Conservation (phyloP, 2,113 vertebrate genomes). For the Sinocyclocheilus rhinocerous region DNA sequence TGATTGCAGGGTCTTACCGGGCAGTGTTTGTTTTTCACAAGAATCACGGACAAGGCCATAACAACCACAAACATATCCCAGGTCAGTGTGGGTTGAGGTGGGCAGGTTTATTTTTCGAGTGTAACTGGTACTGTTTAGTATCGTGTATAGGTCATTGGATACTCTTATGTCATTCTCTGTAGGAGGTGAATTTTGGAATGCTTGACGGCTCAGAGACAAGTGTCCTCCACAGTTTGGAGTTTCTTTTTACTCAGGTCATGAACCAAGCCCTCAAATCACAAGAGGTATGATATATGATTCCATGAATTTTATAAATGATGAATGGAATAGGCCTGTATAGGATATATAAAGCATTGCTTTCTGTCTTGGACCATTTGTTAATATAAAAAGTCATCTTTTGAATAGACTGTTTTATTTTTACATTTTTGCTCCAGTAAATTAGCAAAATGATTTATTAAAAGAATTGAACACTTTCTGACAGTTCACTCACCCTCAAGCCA, state of each 20-base stretch:
- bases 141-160: neutral
- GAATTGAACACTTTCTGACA: too few species aligned
- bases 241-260: conserved; percentile 76
- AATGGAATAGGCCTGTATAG: neutral
- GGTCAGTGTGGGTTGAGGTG: conserved; percentile 67
- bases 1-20: conserved; percentile 74
- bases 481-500: too few species aligned
- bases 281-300: conserved; percentile 71
- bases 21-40: conserved; percentile 81
- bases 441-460: too few species aligned
- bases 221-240: conserved; percentile 76
- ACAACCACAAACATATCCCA: conserved; percentile 77
- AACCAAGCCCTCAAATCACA: conserved; percentile 78
- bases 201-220: conserved; percentile 73
- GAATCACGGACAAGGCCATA: conserved; percentile 74
- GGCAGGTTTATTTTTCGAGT: neutral
- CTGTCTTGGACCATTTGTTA: neutral
- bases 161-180: neutral
- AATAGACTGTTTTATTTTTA: neutral
- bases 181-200: conserved; percentile 80
- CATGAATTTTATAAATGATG: neutral
- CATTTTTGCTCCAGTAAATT: neutral
- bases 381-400: neutral
- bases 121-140: neutral
- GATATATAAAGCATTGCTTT: neutral